Evolutionary conservation across 2,888 invertebrate genomes (phyloP), one percentile per base, ranked within the genome.

Genomic region (Allolobophora icterica): DNA sequence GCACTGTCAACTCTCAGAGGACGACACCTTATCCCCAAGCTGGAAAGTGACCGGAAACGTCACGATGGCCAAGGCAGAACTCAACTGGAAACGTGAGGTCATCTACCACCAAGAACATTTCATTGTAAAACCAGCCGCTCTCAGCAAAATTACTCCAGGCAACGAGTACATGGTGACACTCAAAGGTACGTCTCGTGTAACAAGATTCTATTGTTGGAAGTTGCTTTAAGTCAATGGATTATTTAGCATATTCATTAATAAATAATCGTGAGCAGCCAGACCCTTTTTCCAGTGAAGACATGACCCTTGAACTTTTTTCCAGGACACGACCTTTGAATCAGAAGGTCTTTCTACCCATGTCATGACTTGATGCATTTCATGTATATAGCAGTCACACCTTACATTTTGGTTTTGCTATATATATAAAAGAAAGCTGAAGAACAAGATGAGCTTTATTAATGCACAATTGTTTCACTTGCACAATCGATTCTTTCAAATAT

Each of bases 111-210:
- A 71, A 71, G 71, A 71, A 17, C 30, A n/a, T n/a, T 30, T 71
- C 71, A 71, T 71, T 71, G 8, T 71, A n/a, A 71, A 71, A n/a
- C 71, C 71, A 71, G 3, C 71, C 17, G 71, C 71, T 71, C 71
- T 71, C 71, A 71, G 71, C n/a, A 71, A 71, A 71, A n/a, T 71
- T n/a, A 71, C 71, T 71, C 71, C 71, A 71, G 71, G 71, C 71
- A 71, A 71, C n/a, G 71, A 71, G 71, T 71, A 71, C 71, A 3
- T 1, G 71, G 71, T 71, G 30, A 71, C n/a, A 71, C 71, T 71
- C 71, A n/a, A 71, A 71, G 71, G 71, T 71, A 71, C 8, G 8
- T 71, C 30, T 71, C 71, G n/a, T 8, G 17, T 71, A n/a, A 71
- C 8, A 71, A 8, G 30, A 71, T 11, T 71, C 30, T 17, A n/a